Percentiles rank a stretch among this genome's conserved stretches.
phyloP scores from a whole-genome alignment of 1,140 invertebrate species.

The Cydia splendana region DNA sequence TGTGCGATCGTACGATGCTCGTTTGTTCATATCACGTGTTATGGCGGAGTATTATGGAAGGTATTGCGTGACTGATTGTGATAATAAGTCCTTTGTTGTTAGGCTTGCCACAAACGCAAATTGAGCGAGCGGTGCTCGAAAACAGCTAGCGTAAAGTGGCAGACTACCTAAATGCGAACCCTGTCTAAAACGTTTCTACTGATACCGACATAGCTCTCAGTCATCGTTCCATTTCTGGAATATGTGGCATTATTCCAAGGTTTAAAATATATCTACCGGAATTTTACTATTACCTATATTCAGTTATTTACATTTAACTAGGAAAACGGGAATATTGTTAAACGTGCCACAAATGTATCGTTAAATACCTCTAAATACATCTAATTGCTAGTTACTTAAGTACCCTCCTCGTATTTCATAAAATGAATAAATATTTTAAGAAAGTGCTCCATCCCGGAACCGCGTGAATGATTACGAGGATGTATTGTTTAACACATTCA shows the following conservation, averaged over 20 bases:
- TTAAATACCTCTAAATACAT: background rate
- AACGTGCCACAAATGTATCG: too few relatives aligned
- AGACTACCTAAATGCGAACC: background rate
- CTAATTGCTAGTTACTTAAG: background rate
- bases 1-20: constrained; percentile 8
- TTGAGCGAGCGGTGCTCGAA: background rate
- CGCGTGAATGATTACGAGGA: background rate
- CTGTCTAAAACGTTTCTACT: background rate
- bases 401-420: background rate
- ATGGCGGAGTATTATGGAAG: background rate
- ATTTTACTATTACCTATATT: background rate
- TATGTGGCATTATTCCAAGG: background rate
- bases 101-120: background rate
- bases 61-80: constrained; percentile 30
- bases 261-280: too few relatives aligned
- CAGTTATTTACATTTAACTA: background rate
- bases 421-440: background rate
- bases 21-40: constrained; percentile 28
- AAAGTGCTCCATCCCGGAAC: background rate
- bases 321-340: too few relatives aligned
- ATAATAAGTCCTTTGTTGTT: background rate
- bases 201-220: background rate
- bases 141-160: constrained; percentile 12
- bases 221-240: background rate
- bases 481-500: background rate